Conservation (phyloP, 2,888 invertebrate species). For the Agriopis leucophaearia region DNA sequence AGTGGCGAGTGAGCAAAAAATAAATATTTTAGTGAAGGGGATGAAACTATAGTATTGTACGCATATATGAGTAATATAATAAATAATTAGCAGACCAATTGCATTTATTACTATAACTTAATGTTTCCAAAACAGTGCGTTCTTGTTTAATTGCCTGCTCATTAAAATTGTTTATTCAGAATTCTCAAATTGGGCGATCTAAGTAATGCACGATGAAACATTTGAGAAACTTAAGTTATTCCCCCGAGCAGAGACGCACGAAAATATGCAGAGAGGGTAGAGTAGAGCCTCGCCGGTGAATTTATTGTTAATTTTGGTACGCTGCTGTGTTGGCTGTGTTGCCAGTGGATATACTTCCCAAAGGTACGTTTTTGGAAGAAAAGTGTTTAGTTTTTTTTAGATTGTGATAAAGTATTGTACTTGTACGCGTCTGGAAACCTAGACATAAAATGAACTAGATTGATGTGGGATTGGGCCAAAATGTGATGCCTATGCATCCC, state of each 20-base stretch:
- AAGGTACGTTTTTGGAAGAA: slow-evolving; percentile 1
- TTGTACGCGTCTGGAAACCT: background rate
- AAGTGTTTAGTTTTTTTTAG: background rate
- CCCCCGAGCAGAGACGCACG: slow-evolving; percentile 55
- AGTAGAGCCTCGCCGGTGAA: slow-evolving; percentile 65
- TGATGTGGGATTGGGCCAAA: background rate
- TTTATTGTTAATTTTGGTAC: slow-evolving; percentile 80
- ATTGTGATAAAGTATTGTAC: background rate
- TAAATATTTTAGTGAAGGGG: background rate
- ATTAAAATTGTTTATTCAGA: slow-evolving; percentile 46
- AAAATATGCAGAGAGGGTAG: slow-evolving; percentile 72
- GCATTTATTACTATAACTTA: slow-evolving; percentile 6
- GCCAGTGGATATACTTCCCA: slow-evolving; percentile 10
- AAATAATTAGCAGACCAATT: background rate
- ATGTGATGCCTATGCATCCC: background rate
- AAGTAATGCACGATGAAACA: slow-evolving; percentile 48
- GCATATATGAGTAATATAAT: background rate
- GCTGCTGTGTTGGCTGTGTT: slow-evolving; percentile 24
- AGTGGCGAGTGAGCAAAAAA: background rate
- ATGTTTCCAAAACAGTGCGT: slow-evolving; percentile 17
- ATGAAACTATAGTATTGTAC: background rate
- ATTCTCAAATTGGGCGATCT: slow-evolving; percentile 44
- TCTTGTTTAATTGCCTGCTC: slow-evolving; percentile 30
- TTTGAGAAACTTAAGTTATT: slow-evolving; percentile 55
- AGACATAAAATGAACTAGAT: background rate